Evolutionary conservation across 2,797 vertebrate genomes (phyloP), one percentile per base, ranked within the genome.

Genomic region (Alcedo atthis): DNA sequence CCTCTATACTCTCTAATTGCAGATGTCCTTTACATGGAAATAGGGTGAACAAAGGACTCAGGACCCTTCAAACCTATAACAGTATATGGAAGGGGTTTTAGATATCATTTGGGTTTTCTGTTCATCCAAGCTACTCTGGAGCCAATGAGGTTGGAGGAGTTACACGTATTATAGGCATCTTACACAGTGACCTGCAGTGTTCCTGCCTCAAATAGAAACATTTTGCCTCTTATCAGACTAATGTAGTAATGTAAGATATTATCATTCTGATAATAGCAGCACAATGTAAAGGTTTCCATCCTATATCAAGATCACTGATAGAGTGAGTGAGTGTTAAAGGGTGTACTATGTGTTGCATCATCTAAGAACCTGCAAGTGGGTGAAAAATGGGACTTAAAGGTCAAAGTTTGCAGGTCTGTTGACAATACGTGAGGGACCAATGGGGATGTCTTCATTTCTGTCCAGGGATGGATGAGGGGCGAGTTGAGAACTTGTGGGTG

Each of bases 121-220:
- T 37, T 81, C 17, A 15, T 57, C 5, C n/a, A 91, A 16, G 26
- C 6, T 89, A 68, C 54, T 66, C 37, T 32, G 37, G 10, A 68
- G n/a, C 9, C 9, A 37, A 4, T 18, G 18, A 75, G 74, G 24
- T 8, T 2, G 1, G 58, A 42, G 33, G 7, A 70, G 7, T 37
- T 21, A 48, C 4, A 32, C 1, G 1, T 25, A n/a, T 53, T 49
- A 45, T 5, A 45, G 74, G 8, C 40, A 70, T 5, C 12, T 81
- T 28, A 61, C 0, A 0, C 15, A n/a, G 28, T 19, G 79, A 15
- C 22, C 15, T 0, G 0, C 8, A 37, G 14, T 25, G 43, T 76
- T 86, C 85, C 26, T 76, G 16, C 43, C 51, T 76, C 35, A 57
- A 35, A 16, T 1, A 58, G 19, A 61, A 89, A 32, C 1, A 10